Evolutionary conservation across 2,113 vertebrate genomes (phyloP).

Genomic region (Microtus pennsylvanicus): DNA sequence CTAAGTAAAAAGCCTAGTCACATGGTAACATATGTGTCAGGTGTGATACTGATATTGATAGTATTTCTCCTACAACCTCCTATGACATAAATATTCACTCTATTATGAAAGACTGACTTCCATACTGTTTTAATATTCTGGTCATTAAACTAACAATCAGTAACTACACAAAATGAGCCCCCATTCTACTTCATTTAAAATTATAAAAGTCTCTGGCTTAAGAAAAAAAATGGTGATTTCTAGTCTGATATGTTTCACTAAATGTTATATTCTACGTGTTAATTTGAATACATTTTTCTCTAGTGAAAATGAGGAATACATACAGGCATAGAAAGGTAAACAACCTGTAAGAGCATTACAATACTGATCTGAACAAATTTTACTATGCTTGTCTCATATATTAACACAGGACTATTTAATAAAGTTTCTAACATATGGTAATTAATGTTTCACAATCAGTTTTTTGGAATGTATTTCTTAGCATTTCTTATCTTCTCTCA

Average conservation of each 20-base stretch:
- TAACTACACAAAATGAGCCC: not conserved
- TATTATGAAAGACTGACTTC: not conserved
- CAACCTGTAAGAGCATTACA: not conserved
- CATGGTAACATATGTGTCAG: not conserved
- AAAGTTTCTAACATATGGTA: not conserved
- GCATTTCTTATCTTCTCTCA: not conserved
- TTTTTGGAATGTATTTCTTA: not conserved
- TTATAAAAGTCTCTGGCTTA: not conserved
- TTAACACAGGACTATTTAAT: not conserved
- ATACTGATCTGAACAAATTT: not conserved
- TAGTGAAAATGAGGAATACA: not conserved
- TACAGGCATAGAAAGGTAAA: not conserved
- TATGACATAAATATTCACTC: not conserved
- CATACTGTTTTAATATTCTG: not conserved
- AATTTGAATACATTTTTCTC: not conserved
- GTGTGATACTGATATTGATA: not conserved
- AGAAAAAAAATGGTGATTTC: not conserved
- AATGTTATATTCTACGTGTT: not conserved
- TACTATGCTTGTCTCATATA: not conserved
- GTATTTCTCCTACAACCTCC: not conserved
- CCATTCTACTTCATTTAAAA: not conserved
- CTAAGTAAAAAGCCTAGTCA: not conserved
- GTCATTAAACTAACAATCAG: not conserved
- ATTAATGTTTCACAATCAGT: not conserved
- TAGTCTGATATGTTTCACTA: not conserved